Conservation (phyloP, 2,888 invertebrate genomes). For the Philopedon plagiatum region DNA sequence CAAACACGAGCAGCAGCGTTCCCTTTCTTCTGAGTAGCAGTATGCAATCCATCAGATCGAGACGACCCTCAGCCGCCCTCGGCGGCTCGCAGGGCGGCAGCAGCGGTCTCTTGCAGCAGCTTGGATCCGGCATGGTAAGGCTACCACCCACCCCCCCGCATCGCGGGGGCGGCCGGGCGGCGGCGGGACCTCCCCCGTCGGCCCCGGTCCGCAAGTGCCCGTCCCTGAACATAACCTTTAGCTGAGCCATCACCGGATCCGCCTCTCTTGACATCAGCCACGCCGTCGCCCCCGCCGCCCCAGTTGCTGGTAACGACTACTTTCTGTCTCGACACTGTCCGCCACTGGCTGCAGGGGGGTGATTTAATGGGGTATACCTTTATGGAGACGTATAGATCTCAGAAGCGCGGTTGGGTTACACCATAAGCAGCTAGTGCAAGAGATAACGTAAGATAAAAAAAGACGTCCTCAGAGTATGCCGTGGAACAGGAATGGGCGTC, state of each 20-base stretch:
- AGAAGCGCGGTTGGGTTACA: too few species aligned
- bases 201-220: slow-evolving; percentile 79
- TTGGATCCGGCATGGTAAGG: slow-evolving; percentile 96
- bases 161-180: slow-evolving; percentile 51
- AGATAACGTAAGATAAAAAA: too few species aligned
- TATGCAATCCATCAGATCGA: slow-evolving; percentile 82
- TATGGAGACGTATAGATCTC: neutral
- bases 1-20: slow-evolving; percentile 90
- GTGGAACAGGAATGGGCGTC: too few species aligned
- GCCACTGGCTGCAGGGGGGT: slow-evolving; percentile 36
- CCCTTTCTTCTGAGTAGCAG: slow-evolving; percentile 87
- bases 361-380: slow-evolving; percentile 16
- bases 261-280: slow-evolving; percentile 43
- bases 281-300: slow-evolving; percentile 51
- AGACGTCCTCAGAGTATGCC: too few species aligned
- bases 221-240: slow-evolving; percentile 82
- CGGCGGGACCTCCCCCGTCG: slow-evolving; percentile 46
- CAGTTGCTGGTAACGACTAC: slow-evolving; percentile 48
- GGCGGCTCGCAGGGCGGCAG: slow-evolving; percentile 64
- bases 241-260: slow-evolving; percentile 67
- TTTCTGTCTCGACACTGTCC: slow-evolving; percentile 48
- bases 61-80: slow-evolving; percentile 81
- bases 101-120: slow-evolving; percentile 82
- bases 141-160: slow-evolving; percentile 65
- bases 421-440: too few species aligned